phyloP scores from a whole-genome alignment of 1,140 invertebrate genomes.

The Zaprionus camerounensis region DNA sequence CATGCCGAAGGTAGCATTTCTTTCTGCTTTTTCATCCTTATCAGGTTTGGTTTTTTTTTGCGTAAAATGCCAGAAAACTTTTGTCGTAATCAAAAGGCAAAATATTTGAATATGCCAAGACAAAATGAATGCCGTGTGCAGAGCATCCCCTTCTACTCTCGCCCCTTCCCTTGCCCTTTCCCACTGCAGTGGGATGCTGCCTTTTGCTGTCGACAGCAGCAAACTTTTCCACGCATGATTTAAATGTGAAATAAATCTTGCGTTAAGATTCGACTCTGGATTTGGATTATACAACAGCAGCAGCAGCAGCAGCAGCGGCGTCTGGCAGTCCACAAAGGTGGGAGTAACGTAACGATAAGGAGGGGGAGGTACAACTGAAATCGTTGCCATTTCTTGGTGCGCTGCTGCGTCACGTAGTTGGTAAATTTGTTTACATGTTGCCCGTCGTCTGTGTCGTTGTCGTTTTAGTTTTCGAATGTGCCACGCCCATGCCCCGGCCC shows the following conservation, averaged over 20 bases:
- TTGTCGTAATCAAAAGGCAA: constrained; percentile 75
- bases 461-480: constrained; percentile 50
- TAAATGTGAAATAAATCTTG: constrained; percentile 81
- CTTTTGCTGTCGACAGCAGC: constrained; percentile 58
- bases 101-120: constrained; percentile 76
- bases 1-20: no score
- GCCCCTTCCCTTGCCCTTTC: background rate
- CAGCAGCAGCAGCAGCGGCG: constrained; percentile 3
- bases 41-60: constrained; percentile 24
- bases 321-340: constrained; percentile 29
- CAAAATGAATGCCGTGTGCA: constrained; percentile 67
- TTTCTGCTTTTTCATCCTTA: background rate
- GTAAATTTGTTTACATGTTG: constrained; percentile 80
- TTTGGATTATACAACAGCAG: constrained; percentile 61
- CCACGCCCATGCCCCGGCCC: constrained; percentile 8
- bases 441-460: constrained; percentile 21
- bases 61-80: constrained; percentile 61
- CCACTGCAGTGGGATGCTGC: constrained; percentile 8
- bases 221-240: constrained; percentile 80
- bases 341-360: constrained; percentile 8
- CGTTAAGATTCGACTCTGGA: constrained; percentile 66
- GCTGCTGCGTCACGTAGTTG: constrained; percentile 76
- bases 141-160: background rate
- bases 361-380: constrained; percentile 27
- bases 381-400: constrained; percentile 28